Evolutionary conservation across 2,888 invertebrate species (phyloP).

Genomic region (Lepidonotus clava): DNA sequence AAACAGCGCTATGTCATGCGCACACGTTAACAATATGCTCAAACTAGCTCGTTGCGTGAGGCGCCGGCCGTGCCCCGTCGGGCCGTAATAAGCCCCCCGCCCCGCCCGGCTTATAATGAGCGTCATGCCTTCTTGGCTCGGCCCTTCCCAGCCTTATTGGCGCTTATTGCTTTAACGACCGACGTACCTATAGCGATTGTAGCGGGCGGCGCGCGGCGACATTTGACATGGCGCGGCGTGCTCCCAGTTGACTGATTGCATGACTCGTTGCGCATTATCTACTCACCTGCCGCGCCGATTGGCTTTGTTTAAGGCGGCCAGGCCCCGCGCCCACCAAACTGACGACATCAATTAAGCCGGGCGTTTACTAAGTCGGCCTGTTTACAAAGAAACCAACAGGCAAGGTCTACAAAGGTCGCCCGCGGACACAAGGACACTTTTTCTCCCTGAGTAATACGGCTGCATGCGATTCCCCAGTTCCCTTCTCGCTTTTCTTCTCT

Average conservation of each 20-base stretch:
- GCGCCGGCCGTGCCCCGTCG: not conserved
- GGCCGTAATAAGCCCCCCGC: not conserved
- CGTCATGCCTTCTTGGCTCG: conserved; percentile 18
- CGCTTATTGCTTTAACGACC: conserved; percentile 44
- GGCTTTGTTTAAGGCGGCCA: conserved; percentile 38
- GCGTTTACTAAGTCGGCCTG: conserved; percentile 36
- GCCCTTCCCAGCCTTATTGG: not conserved
- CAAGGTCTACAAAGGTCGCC: conserved; percentile 35
- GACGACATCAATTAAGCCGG: conserved; percentile 42
- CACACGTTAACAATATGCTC: not conserved
- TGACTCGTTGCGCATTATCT: conserved; percentile 24
- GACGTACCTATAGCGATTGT: conserved; percentile 36
- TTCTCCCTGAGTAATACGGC: not conserved
- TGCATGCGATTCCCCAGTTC: not conserved
- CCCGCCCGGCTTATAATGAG: not conserved
- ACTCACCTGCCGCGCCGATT: conserved; percentile 17
- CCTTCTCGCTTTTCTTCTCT: not conserved
- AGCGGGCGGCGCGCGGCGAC: not conserved
- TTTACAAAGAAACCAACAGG: conserved; percentile 24
- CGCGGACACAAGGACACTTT: not conserved
- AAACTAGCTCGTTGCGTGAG: conserved; percentile 32
- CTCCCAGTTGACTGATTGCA: conserved; percentile 39
- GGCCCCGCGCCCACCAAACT: not conserved
- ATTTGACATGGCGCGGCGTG: conserved; percentile 32
- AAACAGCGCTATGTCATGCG: not conserved